Base-by-base conservation (phyloP, 2,113 vertebrate species). In the Cephalophus harveyi region DNA sequence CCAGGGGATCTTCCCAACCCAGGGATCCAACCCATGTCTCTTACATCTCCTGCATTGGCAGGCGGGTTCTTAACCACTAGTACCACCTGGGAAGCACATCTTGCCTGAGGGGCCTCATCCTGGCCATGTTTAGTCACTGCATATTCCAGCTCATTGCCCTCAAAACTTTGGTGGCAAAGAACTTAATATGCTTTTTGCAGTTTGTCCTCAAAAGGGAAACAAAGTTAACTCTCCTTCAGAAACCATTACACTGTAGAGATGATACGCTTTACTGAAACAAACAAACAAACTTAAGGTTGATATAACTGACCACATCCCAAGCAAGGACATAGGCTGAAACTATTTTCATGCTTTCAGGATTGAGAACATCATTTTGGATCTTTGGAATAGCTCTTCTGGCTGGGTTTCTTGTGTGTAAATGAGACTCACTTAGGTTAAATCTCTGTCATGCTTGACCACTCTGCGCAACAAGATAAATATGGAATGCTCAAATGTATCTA, bases 181-280 rank as follows among this genome's bases (percentile, higher is more conserved):
- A 59, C 81, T 96, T 92, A 91, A 87, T 64, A 88, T 33, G 43
- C 59, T 92, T 93, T 95, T 12, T 94, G 50, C 84, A 0, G 76
- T 87, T 48, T 71, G 50, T 57, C 93, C 95, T 97, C 94, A 88
- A 90, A 94, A 50, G 92, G 64, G 36, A 98, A 98, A 59, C 21
- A 33, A 95, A n/a, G 93, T 95, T 78, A 25, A 89, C 93, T 96
- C 78, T 86, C 95, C 87, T 90, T 92, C 79, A 33, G 1, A 94
- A 97, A 15, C 91, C 88, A 94, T 95, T 74, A 48, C n/a, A 82
- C 11, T 14, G 84, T 71, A 88, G 57, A 92, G 54, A 8, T 6
- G 6, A 33, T 17, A 64, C 8, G 9, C 4, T 36, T 43, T 81
- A 4, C 27, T 71, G 46, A 74, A 74, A 94, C 67, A 43, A 11